Conservation (phyloP, 1,140 invertebrate species). For the Cecropterus lyciades region DNA sequence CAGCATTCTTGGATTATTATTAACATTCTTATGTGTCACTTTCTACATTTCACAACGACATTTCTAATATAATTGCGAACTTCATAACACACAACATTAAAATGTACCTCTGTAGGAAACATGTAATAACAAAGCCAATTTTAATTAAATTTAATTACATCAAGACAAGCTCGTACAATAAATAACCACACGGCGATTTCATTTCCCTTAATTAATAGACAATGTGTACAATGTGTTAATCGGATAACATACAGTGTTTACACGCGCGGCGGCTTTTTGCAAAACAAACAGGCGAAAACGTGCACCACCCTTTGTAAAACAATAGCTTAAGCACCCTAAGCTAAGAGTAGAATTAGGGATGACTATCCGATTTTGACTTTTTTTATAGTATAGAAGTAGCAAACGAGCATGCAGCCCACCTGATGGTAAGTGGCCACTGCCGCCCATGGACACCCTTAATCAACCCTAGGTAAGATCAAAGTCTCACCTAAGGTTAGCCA, state of each 20-base stretch:
- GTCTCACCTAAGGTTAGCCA: too few species aligned
- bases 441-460: too few species aligned
- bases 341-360: conserved; percentile 11
- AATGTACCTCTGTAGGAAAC: not conserved
- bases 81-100: not conserved
- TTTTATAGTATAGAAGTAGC: too few species aligned
- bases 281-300: conserved; percentile 50
- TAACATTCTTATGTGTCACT: too few species aligned
- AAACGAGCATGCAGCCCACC: too few species aligned
- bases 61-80: not conserved
- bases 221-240: conserved; percentile 47
- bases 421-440: too few species aligned
- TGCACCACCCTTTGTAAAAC: conserved; percentile 33
- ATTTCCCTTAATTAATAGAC: conserved; percentile 42
- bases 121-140: not conserved
- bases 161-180: not conserved
- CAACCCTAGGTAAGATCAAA: too few species aligned
- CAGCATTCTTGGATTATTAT: too few species aligned
- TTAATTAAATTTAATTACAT: conserved; percentile 9
- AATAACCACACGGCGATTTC: conserved; percentile 27
- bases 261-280: conserved; percentile 55
- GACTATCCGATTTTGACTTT: too few species aligned
- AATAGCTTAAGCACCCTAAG: conserved; percentile 32
- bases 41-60: too few species aligned
- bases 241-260: conserved; percentile 55